Percentiles rank a stretch among this genome's conserved stretches.
These are phyloP conservation scores for Hemithea aestivaria DNA, from an alignment of 2,888 invertebrate species.

Conservation along the genomic window DNA sequence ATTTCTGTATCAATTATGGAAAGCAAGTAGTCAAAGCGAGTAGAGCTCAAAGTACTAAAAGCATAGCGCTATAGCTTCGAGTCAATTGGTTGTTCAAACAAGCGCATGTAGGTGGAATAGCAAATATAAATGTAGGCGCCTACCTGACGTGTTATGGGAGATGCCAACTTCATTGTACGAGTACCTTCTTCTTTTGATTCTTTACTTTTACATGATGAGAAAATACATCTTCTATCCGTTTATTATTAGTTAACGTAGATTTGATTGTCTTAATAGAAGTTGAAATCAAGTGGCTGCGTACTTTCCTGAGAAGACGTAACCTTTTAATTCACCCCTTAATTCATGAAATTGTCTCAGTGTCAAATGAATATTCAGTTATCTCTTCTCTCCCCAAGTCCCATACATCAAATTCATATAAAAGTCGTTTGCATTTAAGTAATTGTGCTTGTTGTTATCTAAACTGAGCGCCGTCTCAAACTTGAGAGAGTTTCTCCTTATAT, in stretches of 20 bases:
- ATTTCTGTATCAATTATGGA: too few species aligned
- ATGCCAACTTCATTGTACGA: neutral
- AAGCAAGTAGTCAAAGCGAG: too few species aligned
- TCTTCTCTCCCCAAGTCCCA: constrained; percentile 14
- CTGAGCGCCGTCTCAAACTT: constrained; percentile 34
- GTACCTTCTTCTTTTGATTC: too few species aligned
- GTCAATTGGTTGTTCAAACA: constrained; percentile 55
- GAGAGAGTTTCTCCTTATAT: constrained; percentile 35
- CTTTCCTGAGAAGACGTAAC: constrained; percentile 26
- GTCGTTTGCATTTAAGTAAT: constrained; percentile 38
- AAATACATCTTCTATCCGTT: too few species aligned
- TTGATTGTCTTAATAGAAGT: too few species aligned
- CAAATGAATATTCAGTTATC: constrained; percentile 20
- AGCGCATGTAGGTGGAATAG: constrained; percentile 49
- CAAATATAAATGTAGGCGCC: constrained; percentile 38
- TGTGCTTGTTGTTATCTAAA: constrained; percentile 39
- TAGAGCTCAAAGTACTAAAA: constrained; percentile 35
- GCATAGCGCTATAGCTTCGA: constrained; percentile 50
- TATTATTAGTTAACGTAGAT: too few species aligned
- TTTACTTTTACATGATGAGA: too few species aligned
- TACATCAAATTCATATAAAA: constrained; percentile 32
- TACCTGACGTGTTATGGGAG: neutral
- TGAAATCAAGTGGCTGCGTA: too few species aligned
- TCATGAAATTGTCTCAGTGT: constrained; percentile 16
- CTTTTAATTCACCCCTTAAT: constrained; percentile 6